Conservation (phyloP, 2,888 invertebrate species). For the Drosophila hawaiiensis region DNA sequence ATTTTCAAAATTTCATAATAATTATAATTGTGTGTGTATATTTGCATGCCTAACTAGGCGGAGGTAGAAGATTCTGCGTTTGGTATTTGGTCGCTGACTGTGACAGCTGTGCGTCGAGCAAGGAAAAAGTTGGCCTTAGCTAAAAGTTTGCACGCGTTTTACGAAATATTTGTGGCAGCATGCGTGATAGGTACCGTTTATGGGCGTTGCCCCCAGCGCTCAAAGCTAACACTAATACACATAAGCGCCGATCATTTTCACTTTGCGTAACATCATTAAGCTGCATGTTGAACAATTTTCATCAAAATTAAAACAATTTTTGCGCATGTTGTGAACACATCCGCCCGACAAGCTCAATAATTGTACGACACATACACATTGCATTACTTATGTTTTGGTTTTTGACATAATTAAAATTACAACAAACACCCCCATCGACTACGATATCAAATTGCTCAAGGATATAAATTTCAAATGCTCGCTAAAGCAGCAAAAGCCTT, state of each 20-base stretch:
- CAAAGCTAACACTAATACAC: conserved; percentile 3
- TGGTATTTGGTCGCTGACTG: conserved; percentile 19
- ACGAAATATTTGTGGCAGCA: conserved; percentile 64
- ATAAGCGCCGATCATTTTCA: conserved; percentile 42
- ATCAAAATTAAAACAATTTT: conserved; percentile 52
- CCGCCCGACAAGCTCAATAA: conserved; percentile 67
- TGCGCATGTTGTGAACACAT: conserved; percentile 33
- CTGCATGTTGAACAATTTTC: conserved; percentile 58
- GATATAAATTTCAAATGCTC: conserved; percentile 40
- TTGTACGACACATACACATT: conserved; percentile 49
- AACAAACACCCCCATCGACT: conserved; percentile 4
- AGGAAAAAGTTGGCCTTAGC: conserved; percentile 42
- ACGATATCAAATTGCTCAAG: conserved; percentile 33
- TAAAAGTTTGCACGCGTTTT: conserved; percentile 44
- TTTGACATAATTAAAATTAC: conserved; percentile 55
- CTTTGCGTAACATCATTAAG: conserved; percentile 45
- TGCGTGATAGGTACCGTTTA: conserved; percentile 40
- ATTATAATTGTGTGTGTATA: conserved; percentile 71
- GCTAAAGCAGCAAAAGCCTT: conserved; percentile 39
- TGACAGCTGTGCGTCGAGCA: conserved; percentile 53
- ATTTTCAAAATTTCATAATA: conserved; percentile 73
- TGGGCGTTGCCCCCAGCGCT: neutral
- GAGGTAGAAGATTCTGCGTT: conserved; percentile 6
- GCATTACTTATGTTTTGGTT: conserved; percentile 37
- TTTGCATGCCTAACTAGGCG: conserved; percentile 58